Evolutionary conservation across 2,113 vertebrate genomes (phyloP).

Genomic region (Oncorhynchus nerka): DNA sequence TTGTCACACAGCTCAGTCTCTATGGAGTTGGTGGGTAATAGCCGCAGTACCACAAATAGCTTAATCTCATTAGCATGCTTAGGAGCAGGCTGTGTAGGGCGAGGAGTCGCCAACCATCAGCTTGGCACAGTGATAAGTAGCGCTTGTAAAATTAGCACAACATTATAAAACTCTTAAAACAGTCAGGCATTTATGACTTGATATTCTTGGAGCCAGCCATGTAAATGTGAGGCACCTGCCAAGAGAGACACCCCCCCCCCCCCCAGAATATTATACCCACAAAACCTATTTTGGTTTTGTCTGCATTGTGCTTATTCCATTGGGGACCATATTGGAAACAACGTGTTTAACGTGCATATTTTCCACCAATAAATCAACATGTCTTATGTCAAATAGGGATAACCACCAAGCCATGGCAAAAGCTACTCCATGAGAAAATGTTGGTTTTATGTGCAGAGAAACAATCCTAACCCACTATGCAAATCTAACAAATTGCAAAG

Average conservation of each 20-base stretch:
- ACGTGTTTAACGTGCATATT: too few species aligned
- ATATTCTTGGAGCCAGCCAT: too few species aligned
- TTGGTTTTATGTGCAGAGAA: neutral
- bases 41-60: conserved; percentile 46
- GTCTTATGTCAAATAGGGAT: too few species aligned
- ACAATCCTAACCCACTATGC: neutral
- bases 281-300: too few species aligned
- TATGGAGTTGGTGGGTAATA: conserved; percentile 17
- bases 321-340: too few species aligned
- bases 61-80: conserved; percentile 47
- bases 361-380: neutral
- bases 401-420: too few species aligned
- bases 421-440: neutral
- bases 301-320: too few species aligned
- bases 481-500: neutral
- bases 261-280: too few species aligned
- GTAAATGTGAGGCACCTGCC: neutral
- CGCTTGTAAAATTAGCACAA: neutral
- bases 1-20: too few species aligned
- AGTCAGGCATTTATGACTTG: neutral
- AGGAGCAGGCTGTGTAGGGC: conserved; percentile 33
- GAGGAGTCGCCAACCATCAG: conserved; percentile 40
- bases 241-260: too few species aligned
- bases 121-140: conserved; percentile 37
- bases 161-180: neutral